A percentile compares a stretch with the other conserved stretches of the same genome.
Evolutionary conservation across 2,888 invertebrate species (phyloP).

Genomic region (Phymatocera aterrima): DNA sequence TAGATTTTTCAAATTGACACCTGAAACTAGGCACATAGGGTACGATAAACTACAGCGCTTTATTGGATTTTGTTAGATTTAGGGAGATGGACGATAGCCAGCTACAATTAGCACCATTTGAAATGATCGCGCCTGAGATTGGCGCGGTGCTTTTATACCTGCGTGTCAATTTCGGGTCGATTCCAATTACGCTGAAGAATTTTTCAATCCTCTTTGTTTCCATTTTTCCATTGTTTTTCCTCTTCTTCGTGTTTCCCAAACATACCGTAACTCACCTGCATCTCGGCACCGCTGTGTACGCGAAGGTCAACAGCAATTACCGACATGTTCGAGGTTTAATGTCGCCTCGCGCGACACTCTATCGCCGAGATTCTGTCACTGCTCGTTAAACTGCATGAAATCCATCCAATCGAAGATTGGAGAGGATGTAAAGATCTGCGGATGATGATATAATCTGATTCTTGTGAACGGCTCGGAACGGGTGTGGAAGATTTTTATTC

Average conservation of each 20-base stretch:
- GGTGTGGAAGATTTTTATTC: not conserved
- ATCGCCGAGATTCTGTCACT: not conserved
- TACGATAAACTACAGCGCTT: too few species aligned
- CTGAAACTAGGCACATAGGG: too few species aligned
- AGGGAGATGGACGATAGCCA: too few species aligned
- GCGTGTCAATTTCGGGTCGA: too few species aligned
- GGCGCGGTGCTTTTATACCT: too few species aligned
- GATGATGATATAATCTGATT: not conserved
- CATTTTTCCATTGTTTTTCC: not conserved
- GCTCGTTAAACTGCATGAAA: conserved; percentile 9
- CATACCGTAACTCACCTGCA: not conserved
- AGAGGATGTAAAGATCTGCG: not conserved
- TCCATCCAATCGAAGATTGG: not conserved
- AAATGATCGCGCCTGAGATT: too few species aligned
- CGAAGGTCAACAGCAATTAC: conserved; percentile 39
- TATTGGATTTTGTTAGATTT: too few species aligned
- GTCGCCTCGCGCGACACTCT: not conserved
- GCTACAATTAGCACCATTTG: too few species aligned
- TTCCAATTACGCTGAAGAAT: too few species aligned
- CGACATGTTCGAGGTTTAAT: conserved; percentile 9
- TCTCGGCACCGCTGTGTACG: not conserved
- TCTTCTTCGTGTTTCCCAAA: not conserved
- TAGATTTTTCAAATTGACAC: too few species aligned
- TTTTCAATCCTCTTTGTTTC: not conserved
- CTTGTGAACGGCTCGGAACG: not conserved